Evolutionary conservation across 2,797 vertebrate species (phyloP).

Genomic region (Parambassis ranga): DNA sequence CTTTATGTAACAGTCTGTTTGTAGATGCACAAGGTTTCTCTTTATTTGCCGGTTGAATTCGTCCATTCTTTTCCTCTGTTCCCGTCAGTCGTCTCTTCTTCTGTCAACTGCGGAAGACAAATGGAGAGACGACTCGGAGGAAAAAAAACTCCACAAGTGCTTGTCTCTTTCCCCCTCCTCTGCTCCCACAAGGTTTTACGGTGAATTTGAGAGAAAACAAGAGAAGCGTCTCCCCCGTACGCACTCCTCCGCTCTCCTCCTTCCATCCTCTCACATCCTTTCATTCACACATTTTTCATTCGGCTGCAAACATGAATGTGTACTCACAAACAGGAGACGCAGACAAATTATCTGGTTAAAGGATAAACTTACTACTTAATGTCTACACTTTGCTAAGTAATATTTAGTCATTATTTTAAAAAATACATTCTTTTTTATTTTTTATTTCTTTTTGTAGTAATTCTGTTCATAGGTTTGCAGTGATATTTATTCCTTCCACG

Average conservation of each 20-base stretch:
- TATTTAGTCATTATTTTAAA: too few relatives aligned
- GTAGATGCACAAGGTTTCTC: background rate
- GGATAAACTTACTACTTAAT: too few relatives aligned
- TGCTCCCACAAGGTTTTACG: slow-evolving; percentile 61
- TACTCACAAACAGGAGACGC: background rate
- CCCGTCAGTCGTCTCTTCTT: slow-evolving; percentile 8
- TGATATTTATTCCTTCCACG: background rate
- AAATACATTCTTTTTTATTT: too few relatives aligned
- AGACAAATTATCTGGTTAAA: too few relatives aligned
- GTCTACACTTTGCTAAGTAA: too few relatives aligned
- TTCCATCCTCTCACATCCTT: slow-evolving; percentile 44
- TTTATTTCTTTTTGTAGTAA: too few relatives aligned
- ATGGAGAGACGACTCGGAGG: slow-evolving; percentile 17
- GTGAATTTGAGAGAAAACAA: slow-evolving; percentile 74
- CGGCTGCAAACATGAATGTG: background rate
- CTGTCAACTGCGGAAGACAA: slow-evolving; percentile 10
- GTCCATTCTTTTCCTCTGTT: slow-evolving; percentile 16
- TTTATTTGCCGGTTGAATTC: background rate
- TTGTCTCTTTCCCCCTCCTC: slow-evolving; percentile 76
- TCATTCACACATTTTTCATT: slow-evolving; percentile 45
- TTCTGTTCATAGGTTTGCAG: too few relatives aligned
- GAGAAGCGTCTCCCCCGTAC: slow-evolving; percentile 61
- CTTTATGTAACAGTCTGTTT: background rate
- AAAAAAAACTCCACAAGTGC: slow-evolving; percentile 53
- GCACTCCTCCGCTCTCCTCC: slow-evolving; percentile 62